These are phyloP conservation scores for Microtus oregoni DNA, from an alignment of 2,113 vertebrate genomes.

Conservation along the genomic window DNA sequence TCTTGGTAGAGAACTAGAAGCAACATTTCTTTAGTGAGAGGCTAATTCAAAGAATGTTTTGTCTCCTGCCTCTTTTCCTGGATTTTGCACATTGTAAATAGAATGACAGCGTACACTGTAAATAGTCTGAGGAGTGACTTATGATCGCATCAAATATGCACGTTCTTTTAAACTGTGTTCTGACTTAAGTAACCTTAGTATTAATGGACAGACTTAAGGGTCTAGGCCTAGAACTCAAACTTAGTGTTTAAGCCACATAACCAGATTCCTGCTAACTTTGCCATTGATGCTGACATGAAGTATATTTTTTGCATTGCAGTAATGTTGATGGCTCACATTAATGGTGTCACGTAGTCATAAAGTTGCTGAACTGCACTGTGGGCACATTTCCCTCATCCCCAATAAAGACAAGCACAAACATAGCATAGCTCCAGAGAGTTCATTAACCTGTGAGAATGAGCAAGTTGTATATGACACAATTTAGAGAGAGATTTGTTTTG, in stretches of 20 bases:
- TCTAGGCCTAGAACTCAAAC: background rate
- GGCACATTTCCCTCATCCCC: background rate
- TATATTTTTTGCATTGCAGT: background rate
- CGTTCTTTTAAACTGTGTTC: background rate
- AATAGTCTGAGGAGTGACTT: no score
- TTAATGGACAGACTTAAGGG: background rate
- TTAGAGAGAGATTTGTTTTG: constrained; percentile 80
- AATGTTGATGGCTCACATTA: no score
- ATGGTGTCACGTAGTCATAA: rapidly evolving
- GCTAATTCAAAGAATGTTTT: background rate
- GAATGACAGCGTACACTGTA: background rate
- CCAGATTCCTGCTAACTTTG: background rate
- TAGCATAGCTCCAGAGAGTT: background rate
- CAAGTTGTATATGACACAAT: constrained; percentile 57
- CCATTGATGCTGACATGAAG: background rate
- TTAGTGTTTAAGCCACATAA: background rate
- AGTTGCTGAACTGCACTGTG: background rate
- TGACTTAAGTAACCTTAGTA: background rate
- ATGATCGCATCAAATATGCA: background rate
- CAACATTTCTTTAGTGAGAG: background rate
- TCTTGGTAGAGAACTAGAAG: background rate
- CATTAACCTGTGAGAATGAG: constrained; percentile 68
- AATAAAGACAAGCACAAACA: background rate
- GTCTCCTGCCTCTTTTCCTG: background rate
- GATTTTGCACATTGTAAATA: background rate